Evolutionary conservation across 1,140 invertebrate species (phyloP), one percentile per base, ranked within the genome.

Genomic region (Drosophila busckii): DNA sequence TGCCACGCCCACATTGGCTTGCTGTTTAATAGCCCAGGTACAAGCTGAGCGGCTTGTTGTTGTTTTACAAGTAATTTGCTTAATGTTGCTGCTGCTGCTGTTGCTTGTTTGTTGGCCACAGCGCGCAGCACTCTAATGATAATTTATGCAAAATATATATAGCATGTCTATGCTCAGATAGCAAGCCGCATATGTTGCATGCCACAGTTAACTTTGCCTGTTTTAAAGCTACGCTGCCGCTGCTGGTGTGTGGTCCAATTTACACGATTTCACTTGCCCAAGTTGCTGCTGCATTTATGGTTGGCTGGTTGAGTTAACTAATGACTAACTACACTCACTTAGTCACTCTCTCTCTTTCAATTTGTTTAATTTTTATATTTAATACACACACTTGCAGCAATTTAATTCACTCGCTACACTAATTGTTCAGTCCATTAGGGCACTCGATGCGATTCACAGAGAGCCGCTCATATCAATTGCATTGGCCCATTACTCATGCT

Each of bases 141-240:
- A 80, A 80, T 80, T 80, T 80, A 80, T 80, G 73, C 73, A 73
- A 80, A 80, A 80, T 80, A 82, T 80, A 68, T 82, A 68, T 38
- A 9, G 40, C 17, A 34, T 29, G 16, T 22, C 17, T 46, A 10
- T 50, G 48, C 34, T n/a, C n/a, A n/a, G n/a, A n/a, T n/a, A n/a
- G n/a, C n/a, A n/a, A n/a, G n/a, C n/a, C n/a, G n/a, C n/a, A n/a
- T n/a, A n/a, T n/a, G n/a, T n/a, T 46, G 45, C 28, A 41, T 41
- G 54, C 46, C 41, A 46, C n/a, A n/a, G n/a, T n/a, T n/a, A 76
- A 66, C 70, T 75, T 78, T 78, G 58, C 45, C 73, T 60, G 52
- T 61, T 70, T 56, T 34, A 52, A 12, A 49, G 37, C 38, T 61
- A n/a, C n/a, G 45, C 22, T 40, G 26, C 23, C 13, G 1, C n/a